phyloP scores from a whole-genome alignment of 2,888 invertebrate species.

The Antheraea yamamai region DNA sequence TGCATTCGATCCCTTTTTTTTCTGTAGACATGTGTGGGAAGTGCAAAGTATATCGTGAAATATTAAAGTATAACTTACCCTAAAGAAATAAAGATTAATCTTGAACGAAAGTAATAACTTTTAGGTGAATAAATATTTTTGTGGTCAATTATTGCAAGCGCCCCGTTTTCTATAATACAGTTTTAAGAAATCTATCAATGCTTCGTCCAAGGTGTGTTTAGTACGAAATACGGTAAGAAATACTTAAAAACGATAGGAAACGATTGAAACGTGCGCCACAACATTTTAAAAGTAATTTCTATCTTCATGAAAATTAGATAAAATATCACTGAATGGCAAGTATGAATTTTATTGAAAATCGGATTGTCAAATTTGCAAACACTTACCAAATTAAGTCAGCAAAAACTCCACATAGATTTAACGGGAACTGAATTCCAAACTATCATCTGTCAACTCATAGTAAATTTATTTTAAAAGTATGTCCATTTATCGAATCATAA shows the following conservation, averaged over 20 bases:
- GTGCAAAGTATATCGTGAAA: constrained; percentile 23
- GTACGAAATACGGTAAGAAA: not conserved
- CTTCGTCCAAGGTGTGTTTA: constrained; percentile 22
- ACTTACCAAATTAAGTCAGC: not conserved
- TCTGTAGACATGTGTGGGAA: constrained; percentile 50
- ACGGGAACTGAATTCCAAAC: not conserved
- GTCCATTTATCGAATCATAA: not conserved
- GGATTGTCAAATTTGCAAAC: not conserved
- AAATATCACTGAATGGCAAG: not conserved
- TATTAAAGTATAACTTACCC: constrained; percentile 32
- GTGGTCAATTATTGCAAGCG: constrained; percentile 48
- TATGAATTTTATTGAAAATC: not conserved
- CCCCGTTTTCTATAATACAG: constrained; percentile 43
- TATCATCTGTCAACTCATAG: not conserved
- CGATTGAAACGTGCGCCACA: not conserved
- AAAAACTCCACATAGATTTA: not conserved
- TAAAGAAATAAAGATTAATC: constrained; percentile 34
- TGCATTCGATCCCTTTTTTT: constrained; percentile 74
- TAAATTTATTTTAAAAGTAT: not conserved
- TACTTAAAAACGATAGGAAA: not conserved
- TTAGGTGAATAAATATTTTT: constrained; percentile 20
- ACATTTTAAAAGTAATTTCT: too few relatives aligned
- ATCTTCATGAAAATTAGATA: too few relatives aligned
- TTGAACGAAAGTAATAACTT: not conserved
- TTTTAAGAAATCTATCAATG: constrained; percentile 44